These are phyloP conservation scores for Diachasmimorpha longicaudata DNA, from an alignment of 1,140 invertebrate species.

Conservation along the genomic window DNA sequence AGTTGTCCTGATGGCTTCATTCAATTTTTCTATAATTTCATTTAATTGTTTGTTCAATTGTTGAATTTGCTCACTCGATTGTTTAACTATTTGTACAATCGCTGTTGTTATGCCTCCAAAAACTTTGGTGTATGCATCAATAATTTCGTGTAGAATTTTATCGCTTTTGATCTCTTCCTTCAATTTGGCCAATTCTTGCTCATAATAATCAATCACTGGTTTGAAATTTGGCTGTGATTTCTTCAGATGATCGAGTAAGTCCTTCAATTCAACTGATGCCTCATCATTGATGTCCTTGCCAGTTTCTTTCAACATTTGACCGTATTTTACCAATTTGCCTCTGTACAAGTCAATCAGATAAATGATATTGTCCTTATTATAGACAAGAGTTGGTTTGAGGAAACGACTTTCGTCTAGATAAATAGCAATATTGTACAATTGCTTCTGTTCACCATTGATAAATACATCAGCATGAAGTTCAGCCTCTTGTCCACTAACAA, in stretches of 20 bases:
- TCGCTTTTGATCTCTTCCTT: conserved; percentile 71
- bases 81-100: conserved; percentile 55
- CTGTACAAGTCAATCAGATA: conserved; percentile 37
- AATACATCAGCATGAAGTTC: conserved; percentile 67
- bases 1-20: conserved; percentile 44
- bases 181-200: conserved; percentile 67
- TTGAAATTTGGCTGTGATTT: conserved; percentile 69
- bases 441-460: conserved; percentile 65
- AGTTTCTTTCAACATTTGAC: conserved; percentile 55
- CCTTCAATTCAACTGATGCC: conserved; percentile 45
- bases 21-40: conserved; percentile 60
- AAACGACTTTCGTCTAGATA: conserved; percentile 72
- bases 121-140: conserved; percentile 65
- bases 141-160: conserved; percentile 69
- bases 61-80: conserved; percentile 38
- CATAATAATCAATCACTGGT: conserved; percentile 66
- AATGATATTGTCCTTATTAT: conserved; percentile 69
- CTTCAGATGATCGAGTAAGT: conserved; percentile 61
- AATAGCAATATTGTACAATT: conserved; percentile 66
- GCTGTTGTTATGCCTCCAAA: conserved; percentile 54
- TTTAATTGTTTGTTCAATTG: conserved; percentile 60
- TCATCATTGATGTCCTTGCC: conserved; percentile 55
- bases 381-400: conserved; percentile 70
- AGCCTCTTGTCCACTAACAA: conserved; percentile 70
- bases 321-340: conserved; percentile 31